Evolutionary conservation across 2,113 vertebrate species (phyloP), one percentile per base, ranked within the genome.

Genomic region (Platycercus adscitus): DNA sequence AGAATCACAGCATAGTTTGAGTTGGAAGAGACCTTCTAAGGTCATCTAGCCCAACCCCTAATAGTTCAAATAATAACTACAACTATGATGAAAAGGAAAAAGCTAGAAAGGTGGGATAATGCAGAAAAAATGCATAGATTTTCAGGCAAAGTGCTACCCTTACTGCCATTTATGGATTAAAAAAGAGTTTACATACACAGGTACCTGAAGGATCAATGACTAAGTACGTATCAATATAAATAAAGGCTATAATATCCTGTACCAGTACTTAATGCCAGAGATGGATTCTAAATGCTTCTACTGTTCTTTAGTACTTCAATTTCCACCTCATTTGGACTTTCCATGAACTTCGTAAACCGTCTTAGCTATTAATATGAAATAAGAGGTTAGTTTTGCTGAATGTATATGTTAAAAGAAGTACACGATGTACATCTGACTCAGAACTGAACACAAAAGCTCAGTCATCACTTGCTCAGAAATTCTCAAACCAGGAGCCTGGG

Each of bases 341-440:
- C 29, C 5, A 73, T 8, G 5, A 78, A 66, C 70, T 86, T 25
- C 70, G 14, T 71, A 86, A 86, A 43, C 13, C 13, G 71, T 20
- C 10, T 83, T 31, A 80, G 58, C 44, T 93, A 88, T 71, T 81
- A 81, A 68, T 23, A 90, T 61, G 65, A 80, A 72, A 68, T 65
- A 1, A 0, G 28, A 82, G 61, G 0, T 17, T 53, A 70, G 56
- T 60, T 52, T 76, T 55, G n/a, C 14, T 72, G 49, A 49, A 60
- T 65, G 11, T 56, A 56, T 56, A 55, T 56, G 10, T 65, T 86
- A 65, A 39, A 65, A 56, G 53, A 84, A 21, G 20, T 6, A 49
- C 0, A 0, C 69, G 37, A 83, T 1, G 1, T 24, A 43, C 31
- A 20, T 43, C 23, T 86, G 43, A 63, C 44, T 80, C 2, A 4